phyloP scores from a whole-genome alignment of 1,140 invertebrate species.

The Nautilus pompilius region DNA sequence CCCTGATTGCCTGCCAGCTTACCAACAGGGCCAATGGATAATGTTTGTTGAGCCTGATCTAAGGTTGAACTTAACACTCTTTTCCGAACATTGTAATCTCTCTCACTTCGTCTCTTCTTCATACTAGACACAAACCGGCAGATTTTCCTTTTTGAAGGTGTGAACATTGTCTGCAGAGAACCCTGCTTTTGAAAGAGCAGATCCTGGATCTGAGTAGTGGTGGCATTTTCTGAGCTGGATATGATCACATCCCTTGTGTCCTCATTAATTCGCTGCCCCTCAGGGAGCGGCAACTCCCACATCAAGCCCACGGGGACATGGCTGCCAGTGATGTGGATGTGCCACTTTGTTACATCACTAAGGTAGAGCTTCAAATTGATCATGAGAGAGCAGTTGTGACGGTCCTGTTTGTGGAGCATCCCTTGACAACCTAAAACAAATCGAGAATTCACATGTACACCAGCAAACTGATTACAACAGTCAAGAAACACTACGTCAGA shows the following conservation, averaged over 20 bases:
- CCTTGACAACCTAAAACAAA: slow-evolving; percentile 34
- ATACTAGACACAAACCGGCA: slow-evolving; percentile 18
- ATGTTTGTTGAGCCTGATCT: too few relatives aligned
- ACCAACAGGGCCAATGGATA: too few relatives aligned
- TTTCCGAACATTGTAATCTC: too few relatives aligned
- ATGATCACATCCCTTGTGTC: slow-evolving; percentile 13
- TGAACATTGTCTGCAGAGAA: not conserved
- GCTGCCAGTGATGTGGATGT: slow-evolving; percentile 34
- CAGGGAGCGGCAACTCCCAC: slow-evolving; percentile 23
- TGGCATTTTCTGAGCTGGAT: slow-evolving; percentile 2
- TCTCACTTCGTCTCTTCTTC: slow-evolving; percentile 15
- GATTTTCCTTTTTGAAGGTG: slow-evolving; percentile 21
- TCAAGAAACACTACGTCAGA: too few relatives aligned
- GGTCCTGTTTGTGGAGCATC: slow-evolving; percentile 40
- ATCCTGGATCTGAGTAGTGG: slow-evolving; percentile 6
- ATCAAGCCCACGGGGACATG: slow-evolving; percentile 27
- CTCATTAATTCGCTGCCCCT: slow-evolving; percentile 7
- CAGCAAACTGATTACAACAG: too few relatives aligned
- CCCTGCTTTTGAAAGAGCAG: slow-evolving; percentile 3
- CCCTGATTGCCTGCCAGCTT: too few relatives aligned
- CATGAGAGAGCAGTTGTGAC: slow-evolving; percentile 43
- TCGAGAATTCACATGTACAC: too few relatives aligned
- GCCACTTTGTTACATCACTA: slow-evolving; percentile 39
- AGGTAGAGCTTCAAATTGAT: slow-evolving; percentile 41
- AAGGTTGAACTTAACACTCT: too few relatives aligned